Evolutionary conservation across 2,888 invertebrate genomes (phyloP), one percentile per base, ranked within the genome.

Genomic region (Zeuzera pyrina): DNA sequence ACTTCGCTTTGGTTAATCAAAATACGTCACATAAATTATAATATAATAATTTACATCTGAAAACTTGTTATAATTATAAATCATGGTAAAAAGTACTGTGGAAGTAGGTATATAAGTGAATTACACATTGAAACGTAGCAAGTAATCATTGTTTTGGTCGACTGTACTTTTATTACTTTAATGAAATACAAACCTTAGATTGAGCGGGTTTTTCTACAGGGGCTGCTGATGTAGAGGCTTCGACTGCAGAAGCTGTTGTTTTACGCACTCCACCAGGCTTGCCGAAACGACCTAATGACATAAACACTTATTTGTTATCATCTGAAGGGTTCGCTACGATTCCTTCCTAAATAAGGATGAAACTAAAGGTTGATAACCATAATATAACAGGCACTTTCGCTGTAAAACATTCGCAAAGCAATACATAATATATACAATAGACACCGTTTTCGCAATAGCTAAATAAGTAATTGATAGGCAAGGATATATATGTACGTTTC

Each of bases 271-370:
- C 69, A 29, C 61, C 55, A 2, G 85, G 78, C 52, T 85, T 77
- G 38, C 67, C 62, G 46, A 78, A 81, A 8, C 84, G 84, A 53
- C 86, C 86, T 81, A 70, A 15, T 34, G 41, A 53, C 48, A 59
- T 54, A 47, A 30, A 39, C 12, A 24, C 10, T 4, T 11, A 24
- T 10, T 11, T 24, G 10, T 5, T 5, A 10, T 11, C 10, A 24
- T 8, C 19, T 19, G n/a, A n/a, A n/a, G n/a, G n/a, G n/a, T n/a
- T n/a, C n/a, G n/a, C n/a, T n/a, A n/a, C n/a, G n/a, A n/a, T n/a
- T n/a, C n/a, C n/a, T n/a, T n/a, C n/a, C n/a, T n/a, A n/a, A n/a
- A n/a, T n/a, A n/a, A n/a, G n/a, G n/a, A n/a, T n/a, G n/a, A n/a
- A n/a, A n/a, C n/a, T n/a, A n/a, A n/a, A n/a, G n/a, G n/a, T n/a